Base-by-base conservation (phyloP, 2,797 vertebrate species). In the Parauchenoglanis punctatus region DNA sequence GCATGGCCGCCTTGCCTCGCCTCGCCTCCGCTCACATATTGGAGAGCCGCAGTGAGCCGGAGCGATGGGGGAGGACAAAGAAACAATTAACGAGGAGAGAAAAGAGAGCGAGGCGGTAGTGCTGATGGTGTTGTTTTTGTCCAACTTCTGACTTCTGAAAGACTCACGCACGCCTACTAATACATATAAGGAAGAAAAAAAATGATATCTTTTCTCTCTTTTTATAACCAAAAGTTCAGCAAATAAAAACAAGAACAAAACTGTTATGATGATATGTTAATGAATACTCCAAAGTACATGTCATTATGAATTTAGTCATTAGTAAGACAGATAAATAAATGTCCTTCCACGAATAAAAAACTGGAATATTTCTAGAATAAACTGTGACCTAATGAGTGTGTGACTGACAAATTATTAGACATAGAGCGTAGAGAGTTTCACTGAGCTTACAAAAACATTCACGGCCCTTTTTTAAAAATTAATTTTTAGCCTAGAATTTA, bases 21-120 rank as follows among this genome's bases (percentile, higher is more conserved):
- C 81, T 86, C 87, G 83, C 89, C 89, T 90, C 88, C 91, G 86
- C 83, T 91, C 91, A 90, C 61, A 40, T 87, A 88, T 87, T 88
- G 89, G 83, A 90, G 81, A 85, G 83, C 68, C 4, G 76, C 87
- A 87, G 83, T 46, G 83, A 88, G 65, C 67, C 65, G 89, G 72
- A 87, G 67, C 87, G 20, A 73, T 58, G 63, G 54, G 85, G n/a
- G 81, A 84, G 77, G 84, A 85, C 70, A 52, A 87, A 86, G 61
- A 86, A 85, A 84, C 68, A 84, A 85, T 91, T 86, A 81, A 72
- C 44, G 10, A 35, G 75, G 12, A 75, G 15, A 2, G 20, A 25
- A 49, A 8, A 76, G 78, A 70, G 80, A 67, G 63, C n/a, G 63
- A 28, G 56, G 7, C 2, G 18, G 65, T 25, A 20, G 54, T 76